Conservation (phyloP, 2,888 invertebrate genomes). For the Apodemia hepburni region DNA sequence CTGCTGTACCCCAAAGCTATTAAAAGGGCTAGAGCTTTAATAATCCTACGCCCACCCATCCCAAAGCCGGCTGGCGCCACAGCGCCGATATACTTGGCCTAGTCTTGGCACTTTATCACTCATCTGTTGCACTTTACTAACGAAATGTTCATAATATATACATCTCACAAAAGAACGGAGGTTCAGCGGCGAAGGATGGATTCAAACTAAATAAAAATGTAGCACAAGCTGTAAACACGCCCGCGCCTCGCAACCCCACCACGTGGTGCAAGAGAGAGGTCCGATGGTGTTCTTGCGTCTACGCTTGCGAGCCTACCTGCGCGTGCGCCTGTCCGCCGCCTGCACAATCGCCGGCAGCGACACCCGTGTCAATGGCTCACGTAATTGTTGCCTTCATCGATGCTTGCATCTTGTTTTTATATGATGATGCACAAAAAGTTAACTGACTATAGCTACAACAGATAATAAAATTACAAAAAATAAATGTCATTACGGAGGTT, state of each 20-base stretch:
- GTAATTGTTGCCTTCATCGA: slow-evolving; percentile 59
- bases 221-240: slow-evolving; percentile 72
- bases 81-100: slow-evolving; percentile 55
- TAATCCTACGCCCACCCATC: slow-evolving; percentile 69
- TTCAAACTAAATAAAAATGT: slow-evolving; percentile 80
- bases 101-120: slow-evolving; percentile 61
- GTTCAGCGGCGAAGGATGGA: slow-evolving; percentile 57
- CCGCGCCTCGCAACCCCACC: slow-evolving; percentile 71
- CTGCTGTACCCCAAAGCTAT: slow-evolving; percentile 81
- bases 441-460: not conserved
- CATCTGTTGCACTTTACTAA: slow-evolving; percentile 69
- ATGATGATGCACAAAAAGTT: slow-evolving; percentile 17
- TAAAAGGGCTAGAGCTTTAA: slow-evolving; percentile 73
- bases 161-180: slow-evolving; percentile 41
- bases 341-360: slow-evolving; percentile 61
- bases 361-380: slow-evolving; percentile 72
- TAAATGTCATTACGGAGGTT: not conserved
- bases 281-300: slow-evolving; percentile 38
- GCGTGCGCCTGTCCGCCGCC: slow-evolving; percentile 66
- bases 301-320: slow-evolving; percentile 60
- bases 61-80: slow-evolving; percentile 59
- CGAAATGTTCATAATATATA: slow-evolving; percentile 59
- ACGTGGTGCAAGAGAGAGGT: slow-evolving; percentile 59
- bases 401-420: slow-evolving; percentile 34
- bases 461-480: not conserved